Percentiles rank a stretch among this genome's conserved stretches.
Conservation (phyloP, 1,140 invertebrate species). For the Temnothorax nylanderi region DNA sequence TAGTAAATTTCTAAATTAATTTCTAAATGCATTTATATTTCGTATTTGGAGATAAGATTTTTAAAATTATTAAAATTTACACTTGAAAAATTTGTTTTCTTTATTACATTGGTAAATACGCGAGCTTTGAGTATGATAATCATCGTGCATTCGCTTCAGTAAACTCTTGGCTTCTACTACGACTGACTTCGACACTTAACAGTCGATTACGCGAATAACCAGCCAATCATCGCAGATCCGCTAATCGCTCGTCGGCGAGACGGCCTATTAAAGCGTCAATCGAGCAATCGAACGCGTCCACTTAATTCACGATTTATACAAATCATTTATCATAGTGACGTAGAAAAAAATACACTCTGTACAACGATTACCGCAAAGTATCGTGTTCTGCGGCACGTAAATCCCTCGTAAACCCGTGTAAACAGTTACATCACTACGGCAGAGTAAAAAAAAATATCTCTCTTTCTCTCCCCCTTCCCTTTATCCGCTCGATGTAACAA, state of each 20-base stretch:
- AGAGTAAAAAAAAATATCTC: slow-evolving; percentile 13
- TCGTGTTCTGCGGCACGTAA: neutral
- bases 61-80: neutral
- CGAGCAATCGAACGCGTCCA: slow-evolving; percentile 30
- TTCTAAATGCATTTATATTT: neutral
- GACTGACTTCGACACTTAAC: slow-evolving; percentile 21
- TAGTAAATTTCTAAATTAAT: neutral
- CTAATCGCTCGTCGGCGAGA: neutral
- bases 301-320: slow-evolving; percentile 20
- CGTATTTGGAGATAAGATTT: neutral
- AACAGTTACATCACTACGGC: slow-evolving; percentile 4
- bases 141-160: neutral
- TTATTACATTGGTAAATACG: neutral
- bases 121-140: neutral
- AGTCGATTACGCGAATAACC: neutral
- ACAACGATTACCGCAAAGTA: neutral
- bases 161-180: slow-evolving; percentile 2
- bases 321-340: slow-evolving; percentile 23
- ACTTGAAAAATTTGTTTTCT: neutral
- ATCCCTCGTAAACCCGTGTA: slow-evolving; percentile 11
- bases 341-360: neutral
- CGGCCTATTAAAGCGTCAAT: slow-evolving; percentile 24
- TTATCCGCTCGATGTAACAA: neutral
- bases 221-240: slow-evolving; percentile 1
- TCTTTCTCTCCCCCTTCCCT: neutral